phyloP scores from a whole-genome alignment of 2,113 vertebrate genomes.

The Copsychus sechellarum region DNA sequence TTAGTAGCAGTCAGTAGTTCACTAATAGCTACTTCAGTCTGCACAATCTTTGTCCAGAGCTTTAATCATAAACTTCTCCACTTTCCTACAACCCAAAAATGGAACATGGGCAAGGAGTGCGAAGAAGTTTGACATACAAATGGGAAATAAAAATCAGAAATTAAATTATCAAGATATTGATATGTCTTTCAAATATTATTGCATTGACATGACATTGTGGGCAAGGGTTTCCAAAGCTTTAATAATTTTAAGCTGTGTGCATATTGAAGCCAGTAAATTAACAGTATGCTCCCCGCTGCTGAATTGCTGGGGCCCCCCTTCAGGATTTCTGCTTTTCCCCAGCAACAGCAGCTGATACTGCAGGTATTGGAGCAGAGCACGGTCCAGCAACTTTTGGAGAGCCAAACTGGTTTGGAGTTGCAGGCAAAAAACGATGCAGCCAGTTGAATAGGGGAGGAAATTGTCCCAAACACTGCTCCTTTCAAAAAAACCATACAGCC shows the following conservation, averaged over 20 bases:
- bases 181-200: neutral
- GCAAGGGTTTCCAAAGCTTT: neutral
- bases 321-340: neutral
- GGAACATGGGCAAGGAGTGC: neutral
- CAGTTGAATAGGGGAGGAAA: neutral
- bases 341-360: neutral
- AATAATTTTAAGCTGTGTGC: neutral
- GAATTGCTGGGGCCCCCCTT: neutral
- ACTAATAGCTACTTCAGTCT: neutral
- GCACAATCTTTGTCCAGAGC: neutral
- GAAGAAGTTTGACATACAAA: neutral
- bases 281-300: neutral
- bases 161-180: neutral
- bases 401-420: neutral
- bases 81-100: neutral
- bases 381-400: neutral
- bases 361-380: rapidly evolving
- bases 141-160: neutral
- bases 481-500: neutral
- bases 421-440: neutral
- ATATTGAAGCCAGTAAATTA: neutral
- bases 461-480: neutral
- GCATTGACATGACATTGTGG: neutral
- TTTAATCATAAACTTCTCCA: neutral
- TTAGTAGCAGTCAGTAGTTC: neutral